Base-by-base conservation (phyloP, 2,797 vertebrate species). In the Betta splendens region DNA sequence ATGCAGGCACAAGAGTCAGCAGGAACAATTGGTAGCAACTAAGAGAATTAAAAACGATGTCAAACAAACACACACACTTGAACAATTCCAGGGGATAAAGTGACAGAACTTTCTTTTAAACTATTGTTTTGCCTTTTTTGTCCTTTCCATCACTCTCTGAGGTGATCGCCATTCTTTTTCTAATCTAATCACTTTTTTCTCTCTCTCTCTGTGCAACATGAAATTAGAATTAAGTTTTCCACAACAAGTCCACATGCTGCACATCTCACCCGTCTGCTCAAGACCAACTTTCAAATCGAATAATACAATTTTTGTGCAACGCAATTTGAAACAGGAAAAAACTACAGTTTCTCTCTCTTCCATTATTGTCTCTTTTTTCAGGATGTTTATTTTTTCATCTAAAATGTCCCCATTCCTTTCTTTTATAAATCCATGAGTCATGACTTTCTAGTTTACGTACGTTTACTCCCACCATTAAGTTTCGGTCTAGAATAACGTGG, bases 181-280 rank as follows among this genome's bases (percentile, higher is more conserved):
- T 65, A 25, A 69, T 51, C 20, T 58, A 58, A 71, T 60, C 35
- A 33, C 46, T 15, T 7, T 68, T 53, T 63, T 26, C 35, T 60
- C 16, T 64, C 35, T 45, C 38, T 55, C 26, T 15, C 38, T 55
- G 23, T 15, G 31, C 46, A n/a, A 72, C 10, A 62, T 32, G 40
- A 68, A 72, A 69, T 59, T 26, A 47, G 60, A 73, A 73, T 59
- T 35, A 61, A 77, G 62, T 55, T 38, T 50, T 79, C 50, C 35
- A 22, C 45, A 65, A 50, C 54, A 77, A 69, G 61, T 73, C 75
- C 62, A 72, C 55, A 77, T 73, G 69, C 36, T 61, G 46, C 39
- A 40, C 38, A 55, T 74, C 18, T 17, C 53, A 44, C 61, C 60
- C 51, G 69, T 28, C 71, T n/a, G 9, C 49, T 71, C 5, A 35